Evolutionary conservation across 2,797 vertebrate genomes (phyloP).

Genomic region (Coccyzus lansbergi): DNA sequence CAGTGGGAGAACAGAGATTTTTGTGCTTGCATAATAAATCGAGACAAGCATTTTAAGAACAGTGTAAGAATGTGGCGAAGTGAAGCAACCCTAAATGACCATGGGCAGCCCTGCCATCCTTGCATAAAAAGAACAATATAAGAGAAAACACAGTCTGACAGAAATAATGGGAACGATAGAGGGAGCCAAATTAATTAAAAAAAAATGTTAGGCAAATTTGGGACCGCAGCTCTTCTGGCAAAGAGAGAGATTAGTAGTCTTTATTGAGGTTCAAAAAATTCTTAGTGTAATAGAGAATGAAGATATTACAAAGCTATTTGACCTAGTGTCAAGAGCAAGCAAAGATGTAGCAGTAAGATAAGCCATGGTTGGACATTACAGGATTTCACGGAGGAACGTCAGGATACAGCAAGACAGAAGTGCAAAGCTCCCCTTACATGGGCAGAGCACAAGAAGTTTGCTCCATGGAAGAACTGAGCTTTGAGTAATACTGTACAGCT

Average conservation of each 20-base stretch:
- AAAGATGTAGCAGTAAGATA: conserved; percentile 57
- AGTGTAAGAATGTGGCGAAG: not conserved
- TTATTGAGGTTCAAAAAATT: conserved; percentile 51
- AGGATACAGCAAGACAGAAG: not conserved
- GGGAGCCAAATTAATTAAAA: conserved; percentile 74
- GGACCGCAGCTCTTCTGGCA: not conserved
- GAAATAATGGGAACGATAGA: conserved; percentile 63
- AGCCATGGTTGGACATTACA: conserved; percentile 43
- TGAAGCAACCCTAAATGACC: not conserved
- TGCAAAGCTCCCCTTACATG: not conserved
- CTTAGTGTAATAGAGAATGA: conserved; percentile 35
- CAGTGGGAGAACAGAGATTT: not conserved
- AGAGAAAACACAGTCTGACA: not conserved
- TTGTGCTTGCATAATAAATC: not conserved
- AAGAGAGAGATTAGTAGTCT: conserved; percentile 35
- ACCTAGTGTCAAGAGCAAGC: conserved; percentile 65
- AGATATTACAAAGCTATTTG: conserved; percentile 64
- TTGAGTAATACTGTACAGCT: not conserved
- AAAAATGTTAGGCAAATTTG: conserved; percentile 56
- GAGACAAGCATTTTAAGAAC: not conserved
- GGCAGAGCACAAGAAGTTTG: not conserved
- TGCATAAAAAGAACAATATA: conserved; percentile 26
- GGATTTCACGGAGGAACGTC: conserved; percentile 66
- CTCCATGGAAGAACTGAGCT: not conserved
- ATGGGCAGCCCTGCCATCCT: not conserved